Percentiles rank a stretch among this genome's conserved stretches.
These are phyloP conservation scores for Globicephala melas DNA, from an alignment of 2,113 vertebrate species.

Conservation along the genomic window DNA sequence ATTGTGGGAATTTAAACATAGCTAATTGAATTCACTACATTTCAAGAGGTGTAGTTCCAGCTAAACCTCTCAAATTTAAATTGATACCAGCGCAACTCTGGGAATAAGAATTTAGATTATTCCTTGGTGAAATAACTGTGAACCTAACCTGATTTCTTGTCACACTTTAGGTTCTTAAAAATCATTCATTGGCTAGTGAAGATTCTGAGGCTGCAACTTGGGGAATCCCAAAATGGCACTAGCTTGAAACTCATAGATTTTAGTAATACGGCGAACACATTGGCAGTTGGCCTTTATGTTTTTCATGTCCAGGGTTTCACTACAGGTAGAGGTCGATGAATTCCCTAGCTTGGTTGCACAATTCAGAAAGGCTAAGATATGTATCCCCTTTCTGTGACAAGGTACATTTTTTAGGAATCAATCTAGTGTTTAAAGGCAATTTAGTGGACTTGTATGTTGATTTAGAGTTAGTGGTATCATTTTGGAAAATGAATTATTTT, in stretches of 20 bases:
- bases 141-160: neutral
- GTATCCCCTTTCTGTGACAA: neutral
- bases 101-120: constrained; percentile 40
- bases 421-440: neutral
- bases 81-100: neutral
- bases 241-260: neutral
- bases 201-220: neutral
- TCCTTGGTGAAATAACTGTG: constrained; percentile 20
- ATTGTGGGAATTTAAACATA: constrained; percentile 6
- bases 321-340: neutral
- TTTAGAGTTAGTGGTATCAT: neutral
- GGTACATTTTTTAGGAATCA: neutral
- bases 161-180: constrained; percentile 13
- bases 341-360: neutral
- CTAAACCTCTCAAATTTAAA: constrained; percentile 38
- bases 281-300: constrained; percentile 12
- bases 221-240: constrained; percentile 6
- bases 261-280: neutral
- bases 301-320: constrained; percentile 34
- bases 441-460: neutral
- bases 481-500: constrained; percentile 24
- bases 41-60: neutral
- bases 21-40: constrained; percentile 4
- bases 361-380: neutral
- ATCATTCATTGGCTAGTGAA: constrained; percentile 12